Evolutionary conservation across 2,888 invertebrate species (phyloP), one percentile per base, ranked within the genome.

Genomic region (Choreutis nemorana): DNA sequence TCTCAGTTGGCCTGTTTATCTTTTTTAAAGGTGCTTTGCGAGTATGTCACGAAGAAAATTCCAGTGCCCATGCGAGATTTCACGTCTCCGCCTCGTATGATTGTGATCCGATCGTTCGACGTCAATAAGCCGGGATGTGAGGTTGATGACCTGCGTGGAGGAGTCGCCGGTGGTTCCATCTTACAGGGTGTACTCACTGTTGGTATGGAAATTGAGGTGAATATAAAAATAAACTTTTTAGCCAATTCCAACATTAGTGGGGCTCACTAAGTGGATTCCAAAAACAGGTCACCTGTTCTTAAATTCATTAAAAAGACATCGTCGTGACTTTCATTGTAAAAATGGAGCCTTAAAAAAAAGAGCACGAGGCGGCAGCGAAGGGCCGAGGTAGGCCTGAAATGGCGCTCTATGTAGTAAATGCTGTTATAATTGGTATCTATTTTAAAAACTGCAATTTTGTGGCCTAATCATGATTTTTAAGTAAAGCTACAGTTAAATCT

Each of bases 41-140:
- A 99, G 71, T 99, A 99, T 62, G 91, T 99, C 40, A 93, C 91
- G 18, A 98, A 98, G 78, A 97, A 98, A 72, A 97, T 99, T 50
- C 99, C 99, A 0, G 90, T 99, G 30, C 99, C 99, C 4, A 62
- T 91, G 40, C 83, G 99, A 34, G 97, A 99, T 65, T 99, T 99
- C 65, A 90, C 91, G 6, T 92, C 97, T 1, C 87, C 93, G 37
- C 98, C 99, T 4, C 87, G 97, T 38, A 85, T 99, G 56, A 99
- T 99, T 56, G 93, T 94, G 23, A 94, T 94, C 53, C 85, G 94
- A 45, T 99, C 99, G 3, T 99, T 99, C 71, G 99, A 99, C 72
- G 99, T 99, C 2, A 99, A 99, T 80, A 99, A 99, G 72, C 99
- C 99, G 3, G 99, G 99, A 24, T 97, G 97, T 62, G 99, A 99